Base-by-base conservation (phyloP, 2,888 invertebrate genomes). In the Allygus modestus region DNA sequence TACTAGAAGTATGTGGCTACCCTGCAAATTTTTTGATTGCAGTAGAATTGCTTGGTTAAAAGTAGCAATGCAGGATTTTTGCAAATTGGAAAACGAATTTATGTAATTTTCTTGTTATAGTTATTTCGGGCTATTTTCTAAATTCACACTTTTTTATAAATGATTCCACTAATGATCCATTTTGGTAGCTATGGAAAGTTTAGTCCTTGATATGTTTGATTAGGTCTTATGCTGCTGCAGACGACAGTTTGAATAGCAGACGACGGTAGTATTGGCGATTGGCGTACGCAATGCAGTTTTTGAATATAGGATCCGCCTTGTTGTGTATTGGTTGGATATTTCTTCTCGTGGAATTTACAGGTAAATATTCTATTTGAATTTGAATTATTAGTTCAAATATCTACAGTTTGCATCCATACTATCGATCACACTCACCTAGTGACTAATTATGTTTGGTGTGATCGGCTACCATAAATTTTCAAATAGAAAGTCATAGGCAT, bases 281-380 rank as follows among this genome's bases (percentile, higher is more conserved):
- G 65, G 23, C 31, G 65, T 65, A 28, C 65, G 65, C 65, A 65
- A 65, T 65, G 65, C 65, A 65, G 65, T 15, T 28, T 65, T 65
- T 65, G 31, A 28, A 65, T 65, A 0, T 65, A 15, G 65, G 65
- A 65, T 28, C 58, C 26, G 58, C 65, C 31, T 65, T 65, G 15
- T 28, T 65, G 12, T 5, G 65, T 31, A 12, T 65, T 28, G 65
- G 28, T 31, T 65, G 9, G 28, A 65, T 65, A 65, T 65, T 65
- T 31, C 28, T 65, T 2, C 31, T 28, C 5, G 31, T 65, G 65
- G 65, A 65, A 28, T 31, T 65, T 26, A 65, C 65, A 65, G 65
- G 65, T 65, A 65, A 65, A 54, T 54, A 54, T 15, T 12, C 12
- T 9, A 7, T 37, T 7, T 37, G 4, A 7, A 7, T 37, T 7